These are phyloP conservation scores for Dendroctonus valens DNA, from an alignment of 1,140 invertebrate genomes.

Conservation along the genomic window DNA sequence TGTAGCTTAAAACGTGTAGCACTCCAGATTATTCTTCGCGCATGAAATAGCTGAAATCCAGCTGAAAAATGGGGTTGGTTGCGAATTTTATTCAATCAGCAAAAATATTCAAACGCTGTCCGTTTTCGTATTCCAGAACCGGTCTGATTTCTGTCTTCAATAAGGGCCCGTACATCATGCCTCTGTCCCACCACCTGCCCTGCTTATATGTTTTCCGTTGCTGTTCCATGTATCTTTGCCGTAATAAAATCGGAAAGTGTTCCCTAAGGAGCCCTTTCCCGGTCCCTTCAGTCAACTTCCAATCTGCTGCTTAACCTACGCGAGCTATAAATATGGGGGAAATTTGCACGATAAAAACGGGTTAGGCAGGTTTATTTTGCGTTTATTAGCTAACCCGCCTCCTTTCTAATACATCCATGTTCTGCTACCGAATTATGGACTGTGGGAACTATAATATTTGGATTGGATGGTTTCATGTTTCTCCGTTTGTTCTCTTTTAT, in stretches of 20 bases:
- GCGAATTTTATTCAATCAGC: too few relatives aligned
- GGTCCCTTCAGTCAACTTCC: constrained; percentile 26
- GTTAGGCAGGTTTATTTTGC: constrained; percentile 25
- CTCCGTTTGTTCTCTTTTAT: too few relatives aligned
- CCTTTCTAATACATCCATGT: too few relatives aligned
- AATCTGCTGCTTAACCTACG: constrained; percentile 30
- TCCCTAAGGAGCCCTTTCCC: constrained; percentile 27
- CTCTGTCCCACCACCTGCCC: constrained; percentile 17
- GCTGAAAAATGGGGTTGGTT: too few relatives aligned
- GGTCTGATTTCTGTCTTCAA: constrained; percentile 21
- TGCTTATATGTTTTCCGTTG: constrained; percentile 18
- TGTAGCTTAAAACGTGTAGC: too few relatives aligned
- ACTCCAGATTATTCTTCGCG: too few relatives aligned
- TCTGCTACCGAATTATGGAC: too few relatives aligned
- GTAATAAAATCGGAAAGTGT: constrained; percentile 34
- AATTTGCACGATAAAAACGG: constrained; percentile 26
- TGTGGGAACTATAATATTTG: too few relatives aligned
- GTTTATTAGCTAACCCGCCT: constrained; percentile 14
- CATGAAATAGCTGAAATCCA: too few relatives aligned
- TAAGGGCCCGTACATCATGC: constrained; percentile 24
- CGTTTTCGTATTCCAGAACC: constrained; percentile 20
- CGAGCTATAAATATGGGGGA: constrained; percentile 24
- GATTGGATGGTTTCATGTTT: too few relatives aligned
- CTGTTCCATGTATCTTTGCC: constrained; percentile 29
- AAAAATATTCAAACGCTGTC: too few relatives aligned